Evolutionary conservation across 2,888 invertebrate genomes (phyloP).

Genomic region (Ariolimax columbianus): DNA sequence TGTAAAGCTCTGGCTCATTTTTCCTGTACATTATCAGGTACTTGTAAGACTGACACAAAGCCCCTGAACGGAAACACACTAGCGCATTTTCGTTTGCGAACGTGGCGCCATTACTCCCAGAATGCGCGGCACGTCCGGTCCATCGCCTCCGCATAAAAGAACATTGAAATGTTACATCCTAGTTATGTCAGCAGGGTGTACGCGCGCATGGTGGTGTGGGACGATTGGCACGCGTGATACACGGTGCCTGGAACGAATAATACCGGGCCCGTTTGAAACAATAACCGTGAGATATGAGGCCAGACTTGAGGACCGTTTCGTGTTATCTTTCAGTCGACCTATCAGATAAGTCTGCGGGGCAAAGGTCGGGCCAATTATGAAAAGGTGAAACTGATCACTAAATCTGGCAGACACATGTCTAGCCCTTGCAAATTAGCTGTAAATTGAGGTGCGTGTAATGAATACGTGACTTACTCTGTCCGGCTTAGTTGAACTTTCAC

Average conservation of each 20-base stretch:
- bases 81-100: background rate
- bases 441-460: background rate
- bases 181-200: slow-evolving; percentile 31
- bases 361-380: slow-evolving; percentile 21
- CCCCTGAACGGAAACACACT: slow-evolving; percentile 23
- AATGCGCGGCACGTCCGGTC: slow-evolving; percentile 35
- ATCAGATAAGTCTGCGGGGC: slow-evolving; percentile 13
- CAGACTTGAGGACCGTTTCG: background rate
- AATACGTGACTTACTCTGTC: background rate
- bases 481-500: too few species aligned
- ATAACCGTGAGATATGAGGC: background rate
- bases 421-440: slow-evolving; percentile 4
- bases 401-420: slow-evolving; percentile 44
- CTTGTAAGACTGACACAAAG: slow-evolving; percentile 11
- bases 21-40: background rate
- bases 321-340: slow-evolving; percentile 35
- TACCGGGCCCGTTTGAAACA: slow-evolving; percentile 17
- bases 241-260: background rate
- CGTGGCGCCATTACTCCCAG: slow-evolving; percentile 28
- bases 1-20: too few species aligned
- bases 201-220: slow-evolving; percentile 3
- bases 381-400: slow-evolving; percentile 25
- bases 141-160: slow-evolving; percentile 31
- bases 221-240: slow-evolving; percentile 36
- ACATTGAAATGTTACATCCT: slow-evolving; percentile 38